These are phyloP conservation scores for Alosa alosa DNA, from an alignment of 2,113 vertebrate genomes.

Conservation along the genomic window DNA sequence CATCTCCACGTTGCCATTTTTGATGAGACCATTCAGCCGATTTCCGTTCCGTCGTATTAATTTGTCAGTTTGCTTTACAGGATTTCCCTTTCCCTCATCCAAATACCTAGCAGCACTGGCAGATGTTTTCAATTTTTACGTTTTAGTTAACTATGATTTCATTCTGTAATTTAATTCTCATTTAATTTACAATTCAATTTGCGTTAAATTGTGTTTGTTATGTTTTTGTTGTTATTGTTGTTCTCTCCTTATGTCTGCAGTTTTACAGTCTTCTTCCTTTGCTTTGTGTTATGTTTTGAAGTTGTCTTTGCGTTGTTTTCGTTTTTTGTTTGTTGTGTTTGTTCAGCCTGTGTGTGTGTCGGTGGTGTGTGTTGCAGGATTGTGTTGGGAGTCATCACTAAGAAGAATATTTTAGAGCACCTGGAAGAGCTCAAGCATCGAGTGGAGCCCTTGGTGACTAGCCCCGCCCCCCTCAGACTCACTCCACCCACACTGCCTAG, in stretches of 20 bases:
- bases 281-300: slow-evolving; percentile 35
- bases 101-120: neutral
- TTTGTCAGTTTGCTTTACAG: neutral
- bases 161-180: neutral
- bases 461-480: slow-evolving; percentile 75
- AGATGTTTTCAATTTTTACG: neutral
- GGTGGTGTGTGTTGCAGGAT: slow-evolving; percentile 97
- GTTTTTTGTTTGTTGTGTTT: slow-evolving; percentile 63
- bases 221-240: slow-evolving; percentile 25
- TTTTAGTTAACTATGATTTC: neutral
- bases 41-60: neutral
- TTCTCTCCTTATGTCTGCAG: neutral
- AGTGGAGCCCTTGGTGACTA: slow-evolving; percentile 96
- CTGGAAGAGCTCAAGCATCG: slow-evolving; percentile 98
- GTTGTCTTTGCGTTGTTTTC: slow-evolving; percentile 46
- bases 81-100: slow-evolving; percentile 8
- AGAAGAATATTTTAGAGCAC: slow-evolving; percentile 99
- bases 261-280: slow-evolving; percentile 13
- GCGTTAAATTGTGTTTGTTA: neutral
- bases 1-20: neutral
- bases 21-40: neutral
- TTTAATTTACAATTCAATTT: slow-evolving; percentile 10
- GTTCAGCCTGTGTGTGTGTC: slow-evolving; percentile 89
- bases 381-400: slow-evolving; percentile 99
- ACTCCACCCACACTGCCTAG: slow-evolving; percentile 75